Base-by-base conservation (phyloP, 2,888 invertebrate species). In the Acanthacorydalis orientalis region DNA sequence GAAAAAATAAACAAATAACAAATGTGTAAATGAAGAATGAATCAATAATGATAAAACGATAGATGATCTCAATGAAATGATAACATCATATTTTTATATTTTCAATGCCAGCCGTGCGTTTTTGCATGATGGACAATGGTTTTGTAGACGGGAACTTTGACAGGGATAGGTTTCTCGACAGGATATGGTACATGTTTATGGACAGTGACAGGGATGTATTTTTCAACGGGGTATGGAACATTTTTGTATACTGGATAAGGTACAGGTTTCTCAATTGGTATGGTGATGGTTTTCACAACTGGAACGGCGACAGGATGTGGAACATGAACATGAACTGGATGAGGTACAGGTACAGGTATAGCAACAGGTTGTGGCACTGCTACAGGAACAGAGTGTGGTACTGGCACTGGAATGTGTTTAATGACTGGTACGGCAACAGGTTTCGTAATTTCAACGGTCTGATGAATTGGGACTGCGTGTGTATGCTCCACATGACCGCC, bases 261-360 rank as follows among this genome's bases (percentile, higher is more conserved):
- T 4, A 81, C 79, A 23, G 80, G 80, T 57, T 80, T 82, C 55
- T 82, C 81, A 0, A 82, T 75, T 0, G 80, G 80, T 31, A 81
- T 72, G 0, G 77, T 73, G 1, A 82, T 70, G 53, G 80, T 80
- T 57, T 78, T 80, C 33, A 80, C 68, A 4, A 81, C 71, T 1
- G 80, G 81, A 1, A 81, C 75, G 0, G 80, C 78, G 1, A 81
- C 70, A 0, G 80, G 79, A 53, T 77, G 78, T 0, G 79, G 74
- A 0, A 82, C 78, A 1, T 80, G 80, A 0, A 80, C 68, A 34
- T 78, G 77, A 1, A 81, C 80, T 0, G 78, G 79, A 52, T 80
- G 79, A 0, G 79, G 77, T 46, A 80, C 76, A 0, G 68, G 74
- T 4, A 75, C 64, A 10, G 81, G 80, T 11, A 81, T 72, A 1